phyloP scores from a whole-genome alignment of 1,140 invertebrate species.

The Chironomus striatipennis region DNA sequence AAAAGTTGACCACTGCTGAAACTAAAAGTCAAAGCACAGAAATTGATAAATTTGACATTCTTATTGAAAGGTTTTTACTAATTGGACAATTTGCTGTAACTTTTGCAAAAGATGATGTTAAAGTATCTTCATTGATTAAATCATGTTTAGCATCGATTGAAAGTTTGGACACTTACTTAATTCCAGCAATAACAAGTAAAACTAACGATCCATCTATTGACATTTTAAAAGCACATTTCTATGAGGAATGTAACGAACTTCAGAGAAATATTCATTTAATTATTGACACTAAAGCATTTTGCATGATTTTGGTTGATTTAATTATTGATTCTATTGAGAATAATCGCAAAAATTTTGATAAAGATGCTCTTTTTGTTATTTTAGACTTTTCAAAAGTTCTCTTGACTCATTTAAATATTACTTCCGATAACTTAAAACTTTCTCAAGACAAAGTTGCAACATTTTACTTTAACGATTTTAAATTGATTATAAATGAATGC shows the following conservation, averaged over 20 bases:
- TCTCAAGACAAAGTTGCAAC: background rate
- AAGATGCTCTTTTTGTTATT: background rate
- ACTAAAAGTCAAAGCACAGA: background rate
- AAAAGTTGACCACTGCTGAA: background rate
- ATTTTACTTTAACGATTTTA: constrained; percentile 16
- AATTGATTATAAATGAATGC: background rate
- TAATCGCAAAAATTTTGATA: background rate
- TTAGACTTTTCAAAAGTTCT: background rate
- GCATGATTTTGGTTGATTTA: background rate
- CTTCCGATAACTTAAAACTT: background rate
- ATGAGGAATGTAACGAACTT: background rate
- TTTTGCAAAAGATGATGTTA: background rate
- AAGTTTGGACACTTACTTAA: background rate
- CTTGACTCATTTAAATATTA: background rate
- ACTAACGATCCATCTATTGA: background rate
- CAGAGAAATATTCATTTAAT: background rate
- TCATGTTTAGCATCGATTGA: constrained; percentile 1
- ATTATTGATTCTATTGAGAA: background rate
- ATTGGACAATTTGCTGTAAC: background rate
- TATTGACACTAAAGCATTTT: background rate
- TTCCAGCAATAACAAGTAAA: background rate
- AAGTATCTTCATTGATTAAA: background rate
- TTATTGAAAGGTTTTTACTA: background rate
- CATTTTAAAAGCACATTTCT: background rate
- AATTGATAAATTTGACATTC: background rate